Evolutionary conservation across 1,140 invertebrate genomes (phyloP).

Genomic region (Lanistes nyassanus): DNA sequence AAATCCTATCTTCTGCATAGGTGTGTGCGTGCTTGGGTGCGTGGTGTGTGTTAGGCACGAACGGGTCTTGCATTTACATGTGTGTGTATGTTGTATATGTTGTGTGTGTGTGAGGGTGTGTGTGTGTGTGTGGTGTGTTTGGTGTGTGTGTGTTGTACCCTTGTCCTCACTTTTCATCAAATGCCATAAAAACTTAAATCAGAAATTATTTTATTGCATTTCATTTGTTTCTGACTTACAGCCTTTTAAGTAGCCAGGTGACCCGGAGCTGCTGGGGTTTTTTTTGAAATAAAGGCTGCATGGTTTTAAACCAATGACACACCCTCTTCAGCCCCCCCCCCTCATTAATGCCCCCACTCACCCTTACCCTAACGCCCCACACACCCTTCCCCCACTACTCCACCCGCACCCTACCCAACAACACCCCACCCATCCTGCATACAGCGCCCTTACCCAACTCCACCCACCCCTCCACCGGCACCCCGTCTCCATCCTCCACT

Average conservation of each 20-base stretch:
- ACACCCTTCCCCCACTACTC: neutral
- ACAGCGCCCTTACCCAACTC: neutral
- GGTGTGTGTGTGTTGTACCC: neutral
- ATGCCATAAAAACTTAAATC: neutral
- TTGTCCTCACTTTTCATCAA: neutral
- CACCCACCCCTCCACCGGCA: neutral
- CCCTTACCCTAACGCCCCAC: neutral
- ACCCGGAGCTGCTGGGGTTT: too few relatives aligned
- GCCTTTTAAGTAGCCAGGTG: too few relatives aligned
- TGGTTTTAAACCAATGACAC: too few relatives aligned
- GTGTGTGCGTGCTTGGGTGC: neutral
- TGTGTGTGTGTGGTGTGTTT: neutral
- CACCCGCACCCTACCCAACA: neutral
- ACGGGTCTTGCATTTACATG: too few relatives aligned
- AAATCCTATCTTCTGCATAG: too few relatives aligned
- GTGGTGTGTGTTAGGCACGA: too few relatives aligned
- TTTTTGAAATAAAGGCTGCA: too few relatives aligned
- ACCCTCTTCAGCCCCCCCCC: neutral
- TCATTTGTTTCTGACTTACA: too few relatives aligned
- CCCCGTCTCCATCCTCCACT: neutral
- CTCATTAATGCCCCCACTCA: neutral
- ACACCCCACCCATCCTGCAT: neutral
- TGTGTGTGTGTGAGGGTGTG: slow-evolving; percentile 1
- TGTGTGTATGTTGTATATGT: too few relatives aligned
- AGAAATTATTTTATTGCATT: neutral